A percentile compares a stretch with the other conserved stretches of the same genome.
phyloP scores from a whole-genome alignment of 2,797 vertebrate species.

The Mormyrops attenuatus region DNA sequence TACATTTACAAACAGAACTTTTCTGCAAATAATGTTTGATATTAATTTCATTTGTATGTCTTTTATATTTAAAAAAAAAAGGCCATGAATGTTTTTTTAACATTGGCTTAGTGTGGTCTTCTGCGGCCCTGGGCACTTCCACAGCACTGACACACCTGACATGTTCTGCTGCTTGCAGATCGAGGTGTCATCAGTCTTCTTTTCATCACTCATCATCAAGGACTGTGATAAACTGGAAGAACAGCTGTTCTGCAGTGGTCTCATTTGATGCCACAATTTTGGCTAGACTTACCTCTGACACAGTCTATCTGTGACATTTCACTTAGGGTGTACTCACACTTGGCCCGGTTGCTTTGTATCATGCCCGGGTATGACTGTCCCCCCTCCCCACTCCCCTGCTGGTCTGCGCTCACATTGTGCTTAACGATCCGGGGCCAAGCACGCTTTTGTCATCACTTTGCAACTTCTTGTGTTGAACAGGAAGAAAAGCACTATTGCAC shows the following conservation, averaged over 20 bases:
- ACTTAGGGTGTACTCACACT: not conserved
- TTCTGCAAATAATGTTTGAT: not conserved
- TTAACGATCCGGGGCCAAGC: not conserved
- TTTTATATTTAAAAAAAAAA: slow-evolving; percentile 19
- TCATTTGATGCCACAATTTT: not conserved
- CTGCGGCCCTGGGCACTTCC: not conserved
- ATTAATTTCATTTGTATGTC: slow-evolving; percentile 40
- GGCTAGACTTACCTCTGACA: not conserved
- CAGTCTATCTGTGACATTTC: not conserved
- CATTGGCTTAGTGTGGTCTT: not conserved
- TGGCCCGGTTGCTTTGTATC: not conserved
- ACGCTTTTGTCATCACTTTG: not conserved
- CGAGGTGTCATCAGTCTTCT: not conserved
- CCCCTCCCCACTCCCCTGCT: not conserved
- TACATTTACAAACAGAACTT: not conserved
- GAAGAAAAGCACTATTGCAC: not conserved
- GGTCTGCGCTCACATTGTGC: not conserved
- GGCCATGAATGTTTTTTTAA: not conserved
- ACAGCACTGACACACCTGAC: not conserved
- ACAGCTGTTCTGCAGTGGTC: not conserved
- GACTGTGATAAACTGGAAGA: not conserved
- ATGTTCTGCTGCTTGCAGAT: not conserved
- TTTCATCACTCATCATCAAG: not conserved
- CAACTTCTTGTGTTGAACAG: not conserved
- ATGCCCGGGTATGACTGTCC: not conserved